phyloP scores from a whole-genome alignment of 2,797 vertebrate genomes.

The Jordanella pulchra region DNA sequence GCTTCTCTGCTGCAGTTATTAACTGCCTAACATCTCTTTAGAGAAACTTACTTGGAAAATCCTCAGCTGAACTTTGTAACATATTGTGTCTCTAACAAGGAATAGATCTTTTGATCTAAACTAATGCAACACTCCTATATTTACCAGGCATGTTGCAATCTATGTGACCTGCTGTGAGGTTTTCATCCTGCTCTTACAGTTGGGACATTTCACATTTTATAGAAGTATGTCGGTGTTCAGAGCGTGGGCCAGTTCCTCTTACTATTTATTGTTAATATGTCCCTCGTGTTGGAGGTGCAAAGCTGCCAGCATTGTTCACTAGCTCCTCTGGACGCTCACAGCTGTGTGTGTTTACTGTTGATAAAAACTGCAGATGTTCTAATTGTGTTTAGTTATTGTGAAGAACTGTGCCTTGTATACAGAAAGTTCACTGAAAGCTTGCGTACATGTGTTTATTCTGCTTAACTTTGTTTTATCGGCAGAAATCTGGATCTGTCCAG shows the following conservation, averaged over 20 bases:
- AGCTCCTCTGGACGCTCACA: slow-evolving; percentile 59
- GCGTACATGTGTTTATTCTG: slow-evolving; percentile 29
- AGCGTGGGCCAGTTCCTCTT: slow-evolving; percentile 68
- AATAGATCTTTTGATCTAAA: background rate
- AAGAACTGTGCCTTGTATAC: slow-evolving; percentile 25
- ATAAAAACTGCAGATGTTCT: slow-evolving; percentile 50
- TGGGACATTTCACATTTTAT: slow-evolving; percentile 51
- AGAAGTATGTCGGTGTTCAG: slow-evolving; percentile 32
- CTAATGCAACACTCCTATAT: background rate
- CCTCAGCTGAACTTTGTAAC: background rate
- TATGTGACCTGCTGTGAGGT: slow-evolving; percentile 30
- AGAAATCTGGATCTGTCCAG: slow-evolving; percentile 35
- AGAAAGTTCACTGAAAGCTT: slow-evolving; percentile 6
- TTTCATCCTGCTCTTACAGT: slow-evolving; percentile 40
- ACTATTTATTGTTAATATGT: slow-evolving; percentile 67
- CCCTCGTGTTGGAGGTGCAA: slow-evolving; percentile 67
- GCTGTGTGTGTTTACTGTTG: slow-evolving; percentile 69
- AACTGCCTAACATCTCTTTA: background rate
- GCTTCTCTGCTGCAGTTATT: background rate
- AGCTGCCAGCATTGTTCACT: slow-evolving; percentile 78
- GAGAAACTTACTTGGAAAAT: background rate
- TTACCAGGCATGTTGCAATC: slow-evolving; percentile 31
- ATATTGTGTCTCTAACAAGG: background rate
- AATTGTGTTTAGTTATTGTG: slow-evolving; percentile 26
- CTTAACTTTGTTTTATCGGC: slow-evolving; percentile 24